phyloP scores from a whole-genome alignment of 92 coral and sea anemone genomes.

The Plumapathes pennacea region DNA sequence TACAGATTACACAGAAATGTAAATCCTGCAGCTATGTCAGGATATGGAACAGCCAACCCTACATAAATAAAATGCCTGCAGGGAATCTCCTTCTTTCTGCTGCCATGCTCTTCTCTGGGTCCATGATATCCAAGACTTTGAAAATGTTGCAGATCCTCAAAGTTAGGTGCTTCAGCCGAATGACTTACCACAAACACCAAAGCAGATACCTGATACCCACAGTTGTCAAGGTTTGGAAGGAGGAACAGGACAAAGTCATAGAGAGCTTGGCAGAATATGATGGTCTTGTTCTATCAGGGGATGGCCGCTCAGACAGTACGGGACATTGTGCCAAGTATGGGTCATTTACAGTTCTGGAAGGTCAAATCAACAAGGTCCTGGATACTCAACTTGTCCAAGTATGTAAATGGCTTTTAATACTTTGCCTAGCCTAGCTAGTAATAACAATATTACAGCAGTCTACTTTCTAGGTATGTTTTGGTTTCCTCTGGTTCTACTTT shows the following conservation, averaged over 20 bases:
- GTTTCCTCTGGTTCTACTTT: no score
- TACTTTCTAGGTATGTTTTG: no score
- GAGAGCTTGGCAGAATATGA: not conserved
- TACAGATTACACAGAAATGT: no score
- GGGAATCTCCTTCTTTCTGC: no score
- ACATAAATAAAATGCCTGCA: no score
- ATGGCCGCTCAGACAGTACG: not conserved
- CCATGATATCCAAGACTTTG: conserved; percentile 8
- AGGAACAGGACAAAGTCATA: conserved; percentile 3
- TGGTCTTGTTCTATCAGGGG: conserved; percentile 5
- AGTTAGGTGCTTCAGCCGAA: conserved; percentile 6
- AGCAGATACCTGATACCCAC: conserved; percentile 1
- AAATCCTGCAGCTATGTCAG: no score
- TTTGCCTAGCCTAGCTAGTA: no score
- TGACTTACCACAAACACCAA: conserved; percentile 4
- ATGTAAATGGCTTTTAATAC: no score
- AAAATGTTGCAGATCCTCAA: conserved; percentile 4
- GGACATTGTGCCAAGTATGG: conserved; percentile 7
- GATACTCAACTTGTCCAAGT: conserved; percentile 2
- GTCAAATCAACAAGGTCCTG: not conserved
- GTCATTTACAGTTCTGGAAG: not conserved
- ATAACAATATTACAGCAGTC: no score
- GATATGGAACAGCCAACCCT: no score
- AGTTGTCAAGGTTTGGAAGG: conserved; percentile 3
- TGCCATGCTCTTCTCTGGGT: no score